Conservation (phyloP, 2,888 invertebrate genomes). For the Pristionchus maxplancki region DNA sequence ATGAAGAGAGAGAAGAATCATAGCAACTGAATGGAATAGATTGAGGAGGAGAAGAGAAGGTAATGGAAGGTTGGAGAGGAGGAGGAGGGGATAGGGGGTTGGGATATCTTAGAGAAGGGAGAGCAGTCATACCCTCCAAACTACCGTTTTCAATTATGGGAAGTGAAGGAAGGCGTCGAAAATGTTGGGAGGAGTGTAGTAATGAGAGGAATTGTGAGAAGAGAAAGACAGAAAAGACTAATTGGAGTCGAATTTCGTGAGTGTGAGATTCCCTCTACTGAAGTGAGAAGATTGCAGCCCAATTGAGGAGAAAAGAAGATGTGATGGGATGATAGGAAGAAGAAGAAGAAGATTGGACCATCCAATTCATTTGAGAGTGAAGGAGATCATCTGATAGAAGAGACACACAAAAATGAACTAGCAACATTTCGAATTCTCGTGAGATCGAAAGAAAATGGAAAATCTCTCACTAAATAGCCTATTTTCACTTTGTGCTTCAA, state of each 20-base stretch:
- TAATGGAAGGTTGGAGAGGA: slow-evolving; percentile 12
- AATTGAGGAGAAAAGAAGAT: slow-evolving; percentile 14
- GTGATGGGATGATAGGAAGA: neutral
- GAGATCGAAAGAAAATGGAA: neutral
- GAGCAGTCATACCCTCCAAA: neutral
- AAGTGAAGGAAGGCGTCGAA: slow-evolving; percentile 4
- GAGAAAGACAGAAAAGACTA: neutral
- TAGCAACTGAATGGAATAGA: neutral
- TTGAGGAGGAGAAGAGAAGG: slow-evolving; percentile 23
- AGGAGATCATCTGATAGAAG: slow-evolving; percentile 3
- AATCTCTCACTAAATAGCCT: neutral
- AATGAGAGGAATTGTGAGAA: slow-evolving; percentile 24
- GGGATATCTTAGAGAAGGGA: neutral
- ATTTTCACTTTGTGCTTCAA: neutral
- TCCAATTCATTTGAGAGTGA: neutral
- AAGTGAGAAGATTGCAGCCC: neutral
- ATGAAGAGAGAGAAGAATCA: neutral
- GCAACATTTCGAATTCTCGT: neutral
- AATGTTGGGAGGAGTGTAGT: slow-evolving; percentile 34
- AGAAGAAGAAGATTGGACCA: neutral
- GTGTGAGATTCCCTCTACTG: neutral
- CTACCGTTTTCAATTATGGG: slow-evolving; percentile 24
- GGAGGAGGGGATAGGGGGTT: neutral
- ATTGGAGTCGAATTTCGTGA: slow-evolving; percentile 34
- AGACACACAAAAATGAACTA: neutral